phyloP scores from a whole-genome alignment of 2,888 invertebrate species.

The Brenthis daphne region DNA sequence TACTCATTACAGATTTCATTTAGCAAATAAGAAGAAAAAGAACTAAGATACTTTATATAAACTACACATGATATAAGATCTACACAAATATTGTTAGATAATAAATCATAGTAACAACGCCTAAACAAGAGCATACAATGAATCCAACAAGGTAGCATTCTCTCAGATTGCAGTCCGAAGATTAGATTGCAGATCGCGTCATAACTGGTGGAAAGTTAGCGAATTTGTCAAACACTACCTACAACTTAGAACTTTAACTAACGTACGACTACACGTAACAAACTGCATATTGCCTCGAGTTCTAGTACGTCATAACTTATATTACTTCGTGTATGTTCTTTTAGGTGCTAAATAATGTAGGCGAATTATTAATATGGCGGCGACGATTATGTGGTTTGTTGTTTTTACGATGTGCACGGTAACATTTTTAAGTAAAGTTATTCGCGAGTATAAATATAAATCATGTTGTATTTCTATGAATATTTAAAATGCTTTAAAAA shows the following conservation, averaged over 20 bases:
- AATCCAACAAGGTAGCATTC: conserved; percentile 42
- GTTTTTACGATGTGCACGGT: conserved; percentile 3
- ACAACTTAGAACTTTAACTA: conserved; percentile 35
- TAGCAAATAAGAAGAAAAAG: no score
- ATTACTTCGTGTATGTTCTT: conserved; percentile 30
- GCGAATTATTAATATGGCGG: conserved; percentile 23
- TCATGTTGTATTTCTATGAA: neutral
- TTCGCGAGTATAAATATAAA: conserved; percentile 11
- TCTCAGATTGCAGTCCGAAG: conserved; percentile 55
- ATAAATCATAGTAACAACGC: conserved; percentile 9
- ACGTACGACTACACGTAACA: conserved; percentile 34
- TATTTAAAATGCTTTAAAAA: neutral
- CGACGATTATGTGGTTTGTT: conserved; percentile 12
- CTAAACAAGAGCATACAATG: conserved; percentile 6
- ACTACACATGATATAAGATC: neutral
- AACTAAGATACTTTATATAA: no score
- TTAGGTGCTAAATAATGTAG: conserved; percentile 21
- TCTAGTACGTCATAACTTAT: conserved; percentile 31
- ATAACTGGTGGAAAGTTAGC: conserved; percentile 50
- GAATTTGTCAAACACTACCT: conserved; percentile 53
- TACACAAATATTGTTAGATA: neutral
- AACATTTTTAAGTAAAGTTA: conserved; percentile 8
- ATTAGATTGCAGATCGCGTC: conserved; percentile 63
- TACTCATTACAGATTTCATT: no score
- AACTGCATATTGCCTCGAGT: conserved; percentile 37